phyloP scores from a whole-genome alignment of 2,797 vertebrate genomes.

The Menidia menidia region DNA sequence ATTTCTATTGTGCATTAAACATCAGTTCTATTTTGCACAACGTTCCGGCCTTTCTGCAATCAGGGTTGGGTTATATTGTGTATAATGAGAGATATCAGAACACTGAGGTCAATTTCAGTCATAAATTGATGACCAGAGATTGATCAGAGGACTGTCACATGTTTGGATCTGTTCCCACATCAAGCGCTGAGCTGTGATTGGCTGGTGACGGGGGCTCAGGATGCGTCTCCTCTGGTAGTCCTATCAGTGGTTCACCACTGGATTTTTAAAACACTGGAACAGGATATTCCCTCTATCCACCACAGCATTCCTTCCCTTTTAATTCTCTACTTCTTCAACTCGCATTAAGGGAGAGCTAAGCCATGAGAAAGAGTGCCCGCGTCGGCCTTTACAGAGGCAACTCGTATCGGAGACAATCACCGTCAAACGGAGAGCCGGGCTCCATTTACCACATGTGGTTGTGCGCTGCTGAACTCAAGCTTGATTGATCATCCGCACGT shows the following conservation, averaged over 20 bases:
- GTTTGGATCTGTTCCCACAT: conserved; percentile 52
- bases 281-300: conserved; percentile 46
- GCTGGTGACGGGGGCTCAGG: conserved; percentile 40
- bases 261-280: conserved; percentile 39
- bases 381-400: conserved; percentile 10
- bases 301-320: conserved; percentile 33
- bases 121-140: not conserved
- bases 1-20: too few relatives aligned
- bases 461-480: conserved; percentile 37
- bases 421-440: conserved; percentile 22
- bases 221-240: conserved; percentile 45
- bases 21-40: too few relatives aligned
- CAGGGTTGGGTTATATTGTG: too few relatives aligned
- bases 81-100: too few relatives aligned
- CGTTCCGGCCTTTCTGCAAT: too few relatives aligned
- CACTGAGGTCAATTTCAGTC: not conserved
- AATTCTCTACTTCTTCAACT: conserved; percentile 29
- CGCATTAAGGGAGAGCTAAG: conserved; percentile 39
- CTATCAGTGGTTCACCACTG: conserved; percentile 30
- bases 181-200: conserved; percentile 46
- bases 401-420: conserved; percentile 17
- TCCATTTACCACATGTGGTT: conserved; percentile 49
- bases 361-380: conserved; percentile 24
- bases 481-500: conserved; percentile 47
- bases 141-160: conserved; percentile 27